Base-by-base conservation (phyloP, 2,888 invertebrate genomes). In the Pheosia gnoma region DNA sequence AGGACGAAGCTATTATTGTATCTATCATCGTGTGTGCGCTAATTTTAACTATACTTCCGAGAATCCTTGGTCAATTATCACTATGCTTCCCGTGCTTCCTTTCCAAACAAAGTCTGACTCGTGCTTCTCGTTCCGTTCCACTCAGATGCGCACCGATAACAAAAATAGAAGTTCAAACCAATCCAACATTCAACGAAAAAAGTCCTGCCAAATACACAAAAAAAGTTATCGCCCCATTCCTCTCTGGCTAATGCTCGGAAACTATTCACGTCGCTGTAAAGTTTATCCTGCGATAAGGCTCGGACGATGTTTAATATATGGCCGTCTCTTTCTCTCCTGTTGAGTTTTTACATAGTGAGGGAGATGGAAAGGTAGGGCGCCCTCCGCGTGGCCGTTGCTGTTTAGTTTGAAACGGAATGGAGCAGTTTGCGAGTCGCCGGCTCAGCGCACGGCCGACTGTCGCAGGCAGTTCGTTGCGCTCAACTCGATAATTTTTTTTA, bases 341-440 rank as follows among this genome's bases (percentile, higher is more conserved):
- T 67, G 63, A 67, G 75, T 82, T 85, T 80, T 75, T 70, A 68
- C 68, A 75, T 74, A 77, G 83, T 80, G 91, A 93, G 88, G 85
- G 92, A 91, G 91, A 91, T 76, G 82, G 89, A 84, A 78, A 85
- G 88, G 90, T 83, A 88, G 87, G 89, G 90, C 87, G 88, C 86
- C 78, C 83, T 88, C 89, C 89, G 86, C 90, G 88, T 89, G 91
- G 87, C 89, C 84, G 87, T 88, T 89, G 84, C 83, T 88, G 89
- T 88, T 84, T 87, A 86, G 88, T 85, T 88, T 81, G 85, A 87
- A 90, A 86, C 85, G 84, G 84, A 86, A 86, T 85, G 82, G 85
- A 90, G 87, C 92, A 93, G 93, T 93, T 92, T 91, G 92, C 92
- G 86, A 93, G 92, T 90, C 89, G 93, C 93, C 93, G 93, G 93